Base-by-base conservation (phyloP, 2,888 invertebrate genomes). In the Ennomos erosarius region DNA sequence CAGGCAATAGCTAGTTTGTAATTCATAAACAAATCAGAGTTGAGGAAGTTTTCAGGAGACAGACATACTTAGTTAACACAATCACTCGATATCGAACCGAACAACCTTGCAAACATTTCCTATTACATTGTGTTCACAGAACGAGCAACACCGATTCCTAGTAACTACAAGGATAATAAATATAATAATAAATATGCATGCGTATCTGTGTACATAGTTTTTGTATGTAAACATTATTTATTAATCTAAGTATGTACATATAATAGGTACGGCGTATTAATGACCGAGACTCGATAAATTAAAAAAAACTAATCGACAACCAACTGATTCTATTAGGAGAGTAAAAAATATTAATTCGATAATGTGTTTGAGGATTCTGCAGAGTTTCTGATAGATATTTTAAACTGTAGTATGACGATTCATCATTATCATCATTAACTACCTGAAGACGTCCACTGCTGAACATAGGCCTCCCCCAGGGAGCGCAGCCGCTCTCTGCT, bases 141-240 rank as follows among this genome's bases (percentile, higher is more conserved):
- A 51, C 51, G 1, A 36, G 50, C 43, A 54, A 43, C 38, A 35
- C 44, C 36, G 54, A 59, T 59, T 59, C 70, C 59, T 52, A 65
- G 67, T 70, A 70, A 55, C 55, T 38, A 59, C 68, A 55, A 70
- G 70, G 64, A 64, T 61, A 64, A 64, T 16, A 16, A 16, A 16
- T 16, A 16, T 16, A 16, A 16, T 58, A 50, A 39, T 38, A 12
- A 47, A 42, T n/a, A 42, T 42, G 12, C 1, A 38, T 50, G 13
- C 35, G 12, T 62, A 58, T 13, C 10, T 52, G 16, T 16, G 43
- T 55, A 56, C 36, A 46, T 40, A 40, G 35, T 42, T 56, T 51
- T 47, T 49, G 10, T 12, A 39, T 5, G 10, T 12, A 33, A 36
- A 4, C 44, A 35, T 38, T 34, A 40, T 12, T 33, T 48, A 43